phyloP scores from a whole-genome alignment of 2,797 vertebrate genomes.

The Varecia variegata region DNA sequence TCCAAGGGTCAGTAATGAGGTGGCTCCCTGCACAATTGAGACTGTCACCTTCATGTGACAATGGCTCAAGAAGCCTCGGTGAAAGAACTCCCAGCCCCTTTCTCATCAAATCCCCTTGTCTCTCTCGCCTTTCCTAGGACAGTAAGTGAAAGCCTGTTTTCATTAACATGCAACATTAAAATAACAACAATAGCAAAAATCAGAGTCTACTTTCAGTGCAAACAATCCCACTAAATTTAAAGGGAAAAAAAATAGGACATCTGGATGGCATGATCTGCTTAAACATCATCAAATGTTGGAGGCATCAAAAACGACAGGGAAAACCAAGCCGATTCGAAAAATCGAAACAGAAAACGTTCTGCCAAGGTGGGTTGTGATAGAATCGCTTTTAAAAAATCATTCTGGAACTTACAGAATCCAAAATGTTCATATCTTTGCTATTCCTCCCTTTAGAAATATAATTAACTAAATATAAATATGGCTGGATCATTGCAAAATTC shows the following conservation, averaged over 20 bases:
- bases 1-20: slow-evolving; percentile 26
- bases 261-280: background rate
- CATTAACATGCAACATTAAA: background rate
- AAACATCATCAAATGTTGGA: background rate
- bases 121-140: slow-evolving; percentile 24
- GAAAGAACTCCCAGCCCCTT: slow-evolving; percentile 35
- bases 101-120: background rate
- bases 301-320: background rate
- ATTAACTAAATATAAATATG: background rate
- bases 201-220: background rate
- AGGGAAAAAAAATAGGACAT: background rate
- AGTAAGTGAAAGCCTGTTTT: slow-evolving; percentile 19
- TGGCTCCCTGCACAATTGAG: slow-evolving; percentile 49
- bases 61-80: slow-evolving; percentile 1
- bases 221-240: background rate
- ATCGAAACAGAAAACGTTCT: background rate
- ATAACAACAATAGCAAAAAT: background rate
- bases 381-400: slow-evolving; percentile 17
- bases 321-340: background rate
- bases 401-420: slow-evolving; percentile 26
- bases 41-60: slow-evolving; percentile 49
- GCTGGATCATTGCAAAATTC: background rate
- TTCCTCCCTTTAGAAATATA: slow-evolving; percentile 6
- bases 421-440: background rate
- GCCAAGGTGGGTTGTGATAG: background rate